Base-by-base conservation (phyloP, 2,797 vertebrate genomes). In the Arremon brunneinucha region DNA sequence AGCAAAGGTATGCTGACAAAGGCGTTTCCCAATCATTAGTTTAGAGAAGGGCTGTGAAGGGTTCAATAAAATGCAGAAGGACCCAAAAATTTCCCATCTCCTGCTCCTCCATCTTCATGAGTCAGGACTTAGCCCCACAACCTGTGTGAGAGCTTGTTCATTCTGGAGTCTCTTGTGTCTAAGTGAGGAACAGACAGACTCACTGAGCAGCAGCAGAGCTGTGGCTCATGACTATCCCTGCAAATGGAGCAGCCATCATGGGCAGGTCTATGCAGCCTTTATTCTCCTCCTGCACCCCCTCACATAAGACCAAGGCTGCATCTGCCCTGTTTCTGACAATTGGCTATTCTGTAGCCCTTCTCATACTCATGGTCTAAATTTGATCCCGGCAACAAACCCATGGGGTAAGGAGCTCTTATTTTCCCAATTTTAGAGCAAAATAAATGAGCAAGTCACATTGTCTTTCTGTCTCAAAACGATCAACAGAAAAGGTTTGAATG, bases 241-340 rank as follows among this genome's bases (percentile, higher is more conserved):
- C 12, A 59, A 37, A 28, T 2, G 5, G 24, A 83, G 47, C 69
- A 83, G 50, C 26, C 78, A 68, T 41, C 0, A 0, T 9, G 32
- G 26, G 24, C 57, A 79, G 46, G 37, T 24, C 14, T 10, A 3
- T 6, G 16, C 23, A 75, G 70, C 14, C 26, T 84, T 75, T 43
- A 18, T 43, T 67, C 26, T 71, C 14, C 67, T 53, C 37, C 41
- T 32, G 23, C 7, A 41, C 27, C 20, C 52, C 32, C 43, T 27
- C 34, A 22, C 2, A 1, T 41, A 8, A 46, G 26, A 76, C 14
- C 18, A 72, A 49, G 24, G 27, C 52, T 55, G 27, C 21, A 21
- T 12, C 30, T 63, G 43, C 23, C 20, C 55, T 50, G 5, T 11
- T 72, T 80, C 72, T 59, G 8, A 23, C 35, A 47, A 80, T 39